Evolutionary conservation across 2,888 invertebrate species (phyloP).

Genomic region (Stenurella melanura): DNA sequence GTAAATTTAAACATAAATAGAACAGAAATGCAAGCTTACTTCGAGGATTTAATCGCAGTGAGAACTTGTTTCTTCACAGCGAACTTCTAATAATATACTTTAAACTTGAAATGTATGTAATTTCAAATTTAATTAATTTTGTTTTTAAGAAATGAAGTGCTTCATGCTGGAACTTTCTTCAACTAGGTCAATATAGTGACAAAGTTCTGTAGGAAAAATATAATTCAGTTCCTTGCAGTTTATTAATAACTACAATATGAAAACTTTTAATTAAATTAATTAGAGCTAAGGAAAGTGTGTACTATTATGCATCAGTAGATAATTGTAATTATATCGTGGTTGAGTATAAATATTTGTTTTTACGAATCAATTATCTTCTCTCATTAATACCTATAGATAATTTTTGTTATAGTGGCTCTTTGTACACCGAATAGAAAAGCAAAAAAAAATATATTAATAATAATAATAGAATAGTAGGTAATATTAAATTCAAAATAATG

Average conservation of each 20-base stretch:
- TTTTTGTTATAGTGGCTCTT: no score
- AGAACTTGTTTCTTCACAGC: conserved; percentile 17
- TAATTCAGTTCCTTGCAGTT: not conserved
- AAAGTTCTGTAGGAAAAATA: conserved; percentile 13
- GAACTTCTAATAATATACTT: conserved; percentile 28
- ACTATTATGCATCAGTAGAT: not conserved
- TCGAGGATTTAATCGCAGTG: conserved; percentile 16
- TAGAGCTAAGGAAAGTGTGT: not conserved
- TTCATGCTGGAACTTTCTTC: conserved; percentile 7
- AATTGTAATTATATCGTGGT: not conserved
- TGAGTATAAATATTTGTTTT: no score
- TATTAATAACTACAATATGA: not conserved
- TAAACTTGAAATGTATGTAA: conserved; percentile 18
- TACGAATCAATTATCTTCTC: no score
- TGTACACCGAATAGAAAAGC: no score
- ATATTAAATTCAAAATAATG: no score
- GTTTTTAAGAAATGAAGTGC: conserved; percentile 24
- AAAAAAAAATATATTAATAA: no score
- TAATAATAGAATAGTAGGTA: no score
- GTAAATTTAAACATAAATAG: conserved; percentile 24
- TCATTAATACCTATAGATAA: no score
- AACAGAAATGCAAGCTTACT: conserved; percentile 18
- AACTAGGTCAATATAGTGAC: conserved; percentile 27
- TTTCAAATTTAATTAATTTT: conserved; percentile 30
- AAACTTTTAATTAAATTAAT: conserved; percentile 27